Base-by-base conservation (phyloP, 1,140 invertebrate genomes). In the Antheraea mylitta region DNA sequence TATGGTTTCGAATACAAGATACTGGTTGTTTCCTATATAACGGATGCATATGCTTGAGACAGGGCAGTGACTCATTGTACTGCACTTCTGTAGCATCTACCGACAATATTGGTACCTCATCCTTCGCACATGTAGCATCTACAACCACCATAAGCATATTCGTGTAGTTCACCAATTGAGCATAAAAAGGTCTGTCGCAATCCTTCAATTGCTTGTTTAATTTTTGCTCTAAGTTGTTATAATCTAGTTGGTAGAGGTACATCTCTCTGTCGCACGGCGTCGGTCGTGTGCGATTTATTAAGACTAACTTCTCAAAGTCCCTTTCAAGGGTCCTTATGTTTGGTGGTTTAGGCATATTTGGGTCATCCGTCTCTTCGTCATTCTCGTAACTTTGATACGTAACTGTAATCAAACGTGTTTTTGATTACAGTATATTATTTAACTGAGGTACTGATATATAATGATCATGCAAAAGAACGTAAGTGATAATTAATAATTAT, bases 71-170 rank as follows among this genome's bases (percentile, higher is more conserved):
- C 36, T 93, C 92, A 78, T 95, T 95, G 79, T 96, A 95, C 42
- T 91, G 76, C 22, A 96, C 93, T 69, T 95, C 93, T 10, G 92
- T 93, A 0, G 96, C 94, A n/a, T 94, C 93, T 10, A 95, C 88
- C 0, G 92, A 94, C n/a, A 95, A 80, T 16, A 84, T 75, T 0
- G 85, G 75, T 13, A 80, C 83, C n/a, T 92, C 90, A 16, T 87
- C 81, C 58, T 92, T 92, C 0, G 89, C 82, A 78, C 96, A 97
- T 9, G 94, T 80, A 13, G 93, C 95, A 79, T 97, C 95, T 3
- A 98, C 95, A 3, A 98, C 96, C 0, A 98, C 89, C 67, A 98
- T 90, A 6, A 98, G 93, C 92, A 98, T 94, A 84, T 98, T 98
- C 59, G 96, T 98, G 59, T 94, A 94, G 45, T 95, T 95, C 45